Base-by-base conservation (phyloP, 2,113 vertebrate genomes). In the Upupa epops region DNA sequence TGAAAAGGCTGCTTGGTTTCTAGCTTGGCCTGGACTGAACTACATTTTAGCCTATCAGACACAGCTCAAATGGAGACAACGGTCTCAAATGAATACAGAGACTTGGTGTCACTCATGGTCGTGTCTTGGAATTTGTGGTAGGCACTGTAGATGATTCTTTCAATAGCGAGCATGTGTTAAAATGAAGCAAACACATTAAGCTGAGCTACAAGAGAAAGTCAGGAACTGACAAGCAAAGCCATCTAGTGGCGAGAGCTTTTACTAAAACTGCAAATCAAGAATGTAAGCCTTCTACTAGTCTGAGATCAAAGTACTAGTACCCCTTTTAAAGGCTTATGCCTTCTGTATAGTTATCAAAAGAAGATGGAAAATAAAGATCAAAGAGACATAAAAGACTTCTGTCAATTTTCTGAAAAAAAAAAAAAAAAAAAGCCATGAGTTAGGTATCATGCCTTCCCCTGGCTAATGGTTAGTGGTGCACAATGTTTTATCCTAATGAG, bases 191-290 rank as follows among this genome's bases (percentile, higher is more conserved):
- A 48, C 4, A 9, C 0, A 0, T 65, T 56, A 77, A 77, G 6
- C 18, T 25, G 81, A 76, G 42, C 20, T 79, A 46, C 58, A 78
- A 51, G n/a, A 83, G 34, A 80, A 85, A 85, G 52, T 55, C 0
- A 42, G 24, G 51, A 82, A 29, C 46, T 82, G 46, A 82, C 21
- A 88, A 26, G 65, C 66, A 94, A 95, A 95, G 89, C 93, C 95
- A 94, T 64, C 92, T 93, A 95, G 95, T 70, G 92, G 93, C 55
- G 4, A 42, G 8, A 94, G 28, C 17, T 91, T 32, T 55, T 59
- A 70, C 70, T 59, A 63, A 88, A 79, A 78, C n/a, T 59, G 68
- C 54, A 82, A 42, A 40, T 16, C 40, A 92, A 75, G 63, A 75
- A 75, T 12, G 11, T 42, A 58, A 45, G 15, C 46, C 31, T 64